phyloP scores from a whole-genome alignment of 2,113 vertebrate species.

The Scartelaos histophorus region DNA sequence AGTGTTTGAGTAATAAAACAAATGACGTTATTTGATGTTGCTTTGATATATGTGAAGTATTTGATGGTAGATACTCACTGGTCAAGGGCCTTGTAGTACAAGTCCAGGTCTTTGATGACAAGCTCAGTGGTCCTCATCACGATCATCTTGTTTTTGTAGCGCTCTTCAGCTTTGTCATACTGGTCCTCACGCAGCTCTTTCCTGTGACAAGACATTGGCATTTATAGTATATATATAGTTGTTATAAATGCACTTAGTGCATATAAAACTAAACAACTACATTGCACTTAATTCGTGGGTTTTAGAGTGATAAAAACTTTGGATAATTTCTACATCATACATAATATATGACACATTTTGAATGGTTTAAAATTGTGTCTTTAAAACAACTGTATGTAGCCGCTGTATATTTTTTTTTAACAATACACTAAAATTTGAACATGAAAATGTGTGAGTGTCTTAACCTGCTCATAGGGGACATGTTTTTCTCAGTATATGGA shows the following conservation, averaged over 20 bases:
- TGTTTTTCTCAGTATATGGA: too few species aligned
- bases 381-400: not conserved
- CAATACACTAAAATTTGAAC: too few species aligned
- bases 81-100: slow-evolving; percentile 97
- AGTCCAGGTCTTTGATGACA: slow-evolving; percentile 91
- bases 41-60: not conserved
- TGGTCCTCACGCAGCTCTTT: slow-evolving; percentile 91
- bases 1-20: not conserved
- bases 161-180: slow-evolving; percentile 88
- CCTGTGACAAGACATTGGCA: slow-evolving; percentile 41
- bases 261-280: not conserved
- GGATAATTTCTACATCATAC: too few species aligned
- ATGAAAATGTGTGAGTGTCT: too few species aligned
- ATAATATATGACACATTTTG: not conserved
- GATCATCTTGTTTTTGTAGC: slow-evolving; percentile 93
- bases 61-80: slow-evolving; percentile 81
- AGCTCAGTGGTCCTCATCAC: slow-evolving; percentile 94
- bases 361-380: not conserved
- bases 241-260: too few species aligned
- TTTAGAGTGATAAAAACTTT: not conserved
- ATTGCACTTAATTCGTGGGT: not conserved
- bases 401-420: too few species aligned
- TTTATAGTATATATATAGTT: not conserved
- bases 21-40: not conserved
- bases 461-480: too few species aligned